phyloP scores from a whole-genome alignment of 2,888 invertebrate genomes.

The Apodemia hepburni region DNA sequence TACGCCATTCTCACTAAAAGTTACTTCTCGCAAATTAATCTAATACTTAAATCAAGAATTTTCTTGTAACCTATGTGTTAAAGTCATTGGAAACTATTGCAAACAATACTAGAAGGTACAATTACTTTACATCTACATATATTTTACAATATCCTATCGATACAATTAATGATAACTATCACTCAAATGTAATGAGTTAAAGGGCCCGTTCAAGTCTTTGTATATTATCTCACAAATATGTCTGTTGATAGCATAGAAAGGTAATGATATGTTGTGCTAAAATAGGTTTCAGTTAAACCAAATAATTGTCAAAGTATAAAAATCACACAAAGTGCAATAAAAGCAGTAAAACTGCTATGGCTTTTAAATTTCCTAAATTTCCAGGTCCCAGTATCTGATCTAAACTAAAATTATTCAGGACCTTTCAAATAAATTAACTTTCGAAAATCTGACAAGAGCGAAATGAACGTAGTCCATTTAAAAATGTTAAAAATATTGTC shows the following conservation, averaged over 20 bases:
- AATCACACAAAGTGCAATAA: not conserved
- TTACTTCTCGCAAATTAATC: not conserved
- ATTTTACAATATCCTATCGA: slow-evolving; percentile 7
- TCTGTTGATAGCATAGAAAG: slow-evolving; percentile 47
- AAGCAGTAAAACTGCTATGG: not conserved
- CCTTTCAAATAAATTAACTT: too few species aligned
- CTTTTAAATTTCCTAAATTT: not conserved
- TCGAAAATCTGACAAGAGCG: too few species aligned
- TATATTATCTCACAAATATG: slow-evolving; percentile 13
- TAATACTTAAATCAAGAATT: not conserved
- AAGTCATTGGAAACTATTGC: slow-evolving; percentile 13
- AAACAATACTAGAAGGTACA: slow-evolving; percentile 11
- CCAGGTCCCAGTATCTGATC: not conserved
- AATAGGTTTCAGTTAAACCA: slow-evolving; percentile 16
- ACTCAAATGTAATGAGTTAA: slow-evolving; percentile 1
- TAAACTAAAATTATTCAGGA: too few species aligned
- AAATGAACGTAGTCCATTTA: too few species aligned
- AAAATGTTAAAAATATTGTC: too few species aligned
- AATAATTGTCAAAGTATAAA: slow-evolving; percentile 27
- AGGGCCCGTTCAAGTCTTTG: slow-evolving; percentile 15
- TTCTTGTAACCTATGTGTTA: not conserved
- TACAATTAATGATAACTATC: slow-evolving; percentile 4
- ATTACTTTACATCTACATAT: not conserved
- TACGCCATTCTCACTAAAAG: not conserved
- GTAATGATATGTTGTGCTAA: slow-evolving; percentile 50